Evolutionary conservation across 1,140 invertebrate species (phyloP), one percentile per base, ranked within the genome.

Genomic region (Lepidurus arcticus): DNA sequence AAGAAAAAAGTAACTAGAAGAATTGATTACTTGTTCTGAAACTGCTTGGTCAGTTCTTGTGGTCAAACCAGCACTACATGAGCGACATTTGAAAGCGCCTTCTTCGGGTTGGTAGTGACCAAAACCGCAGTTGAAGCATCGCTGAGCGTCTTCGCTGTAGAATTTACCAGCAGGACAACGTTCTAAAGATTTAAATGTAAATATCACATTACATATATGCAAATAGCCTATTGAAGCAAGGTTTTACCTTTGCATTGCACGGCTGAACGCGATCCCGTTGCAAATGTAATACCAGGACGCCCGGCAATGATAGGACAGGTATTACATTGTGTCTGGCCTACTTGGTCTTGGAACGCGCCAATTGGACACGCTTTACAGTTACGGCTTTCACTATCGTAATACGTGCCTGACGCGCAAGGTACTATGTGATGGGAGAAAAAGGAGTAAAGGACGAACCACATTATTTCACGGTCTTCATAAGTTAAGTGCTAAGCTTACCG

Each of bases 271-370:
- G 97, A 94, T 8, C 95, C 96, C 1, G 90, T 87, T 8, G 91
- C 90, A 42, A 94, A 90, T 0, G 96, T 98, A 9, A 96, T 94
- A 73, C 94, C 93, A 6, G 91, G 89, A 81, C 93, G 89, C 65
- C 94, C 94, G 13, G 93, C 92, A 77, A 96, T 96, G 1, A 90
- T 86, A 10, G 95, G 95, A 86, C 96, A 98, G 11, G 91, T 87
- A 78, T 90, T 93, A 84, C 96, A 98, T 83, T 93, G 91, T 73
- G 92, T 83, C 85, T 97, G 94, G 3, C 96, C 97, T 3, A 93
- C 90, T 85, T 96, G 93, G 81, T 96, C 95, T 86, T 99, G 97
- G 84, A 98, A 99, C 0, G 91, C 93, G 76, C 97, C 97, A 73
- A 92, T 85, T 0, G 93, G 91, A 84, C 97, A 99, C 6, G 91